Conservation (phyloP, 2,888 invertebrate genomes). For the Carpatolechia fugitivella region DNA sequence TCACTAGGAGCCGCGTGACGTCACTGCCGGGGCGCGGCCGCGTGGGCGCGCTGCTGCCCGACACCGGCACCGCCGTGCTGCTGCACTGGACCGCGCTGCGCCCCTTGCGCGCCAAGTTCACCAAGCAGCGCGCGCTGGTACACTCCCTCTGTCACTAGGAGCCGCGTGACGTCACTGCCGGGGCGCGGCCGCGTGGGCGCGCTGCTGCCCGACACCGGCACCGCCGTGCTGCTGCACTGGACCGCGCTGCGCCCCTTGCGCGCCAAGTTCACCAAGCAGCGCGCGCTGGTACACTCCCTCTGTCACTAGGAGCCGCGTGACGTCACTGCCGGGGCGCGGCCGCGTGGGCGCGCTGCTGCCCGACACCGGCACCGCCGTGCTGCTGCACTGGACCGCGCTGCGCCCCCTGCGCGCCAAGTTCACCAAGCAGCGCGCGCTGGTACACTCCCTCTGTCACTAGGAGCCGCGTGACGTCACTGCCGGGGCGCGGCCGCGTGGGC, state of each 20-base stretch:
- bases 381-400: conserved; percentile 53
- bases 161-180: background rate
- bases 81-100: conserved; percentile 52
- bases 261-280: conserved; percentile 41
- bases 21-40: background rate
- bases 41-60: background rate
- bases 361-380: too few species aligned
- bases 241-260: conserved; percentile 19
- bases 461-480: background rate
- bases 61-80: too few species aligned
- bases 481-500: background rate
- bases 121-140: background rate
- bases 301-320: background rate
- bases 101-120: conserved; percentile 42
- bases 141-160: background rate
- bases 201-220: background rate
- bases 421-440: conserved; percentile 1
- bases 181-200: background rate
- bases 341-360: background rate
- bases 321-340: background rate
- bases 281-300: background rate
- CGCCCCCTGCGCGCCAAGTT: conserved; percentile 42
- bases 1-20: background rate
- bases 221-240: conserved; percentile 66
- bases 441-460: background rate